Evolutionary conservation across 2,113 vertebrate species (phyloP).

Genomic region (Gasterosteus aculeatus): DNA sequence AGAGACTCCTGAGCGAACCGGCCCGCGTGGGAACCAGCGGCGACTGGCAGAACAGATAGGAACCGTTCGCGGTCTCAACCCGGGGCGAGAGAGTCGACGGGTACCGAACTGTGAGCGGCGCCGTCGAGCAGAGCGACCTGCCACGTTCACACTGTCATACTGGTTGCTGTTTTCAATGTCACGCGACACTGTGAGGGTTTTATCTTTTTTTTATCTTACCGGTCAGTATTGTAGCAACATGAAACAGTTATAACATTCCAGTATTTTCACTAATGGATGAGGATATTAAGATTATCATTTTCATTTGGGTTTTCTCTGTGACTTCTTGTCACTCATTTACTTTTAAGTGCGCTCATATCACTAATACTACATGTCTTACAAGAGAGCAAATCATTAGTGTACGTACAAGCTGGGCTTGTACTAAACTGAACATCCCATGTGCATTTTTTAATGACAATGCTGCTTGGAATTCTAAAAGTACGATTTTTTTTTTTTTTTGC

Average conservation of each 20-base stretch:
- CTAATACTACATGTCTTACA: conserved; percentile 5
- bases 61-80: neutral
- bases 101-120: conserved; percentile 4
- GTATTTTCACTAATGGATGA: conserved; percentile 45
- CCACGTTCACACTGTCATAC: conserved; percentile 9
- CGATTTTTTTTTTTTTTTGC: conserved; percentile 51
- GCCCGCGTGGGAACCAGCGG: conserved; percentile 53
- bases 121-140: neutral
- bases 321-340: conserved; percentile 1
- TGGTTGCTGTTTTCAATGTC: conserved; percentile 19
- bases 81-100: neutral
- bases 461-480: conserved; percentile 50
- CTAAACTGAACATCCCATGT: conserved; percentile 21
- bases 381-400: conserved; percentile 39
- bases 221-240: conserved; percentile 55
- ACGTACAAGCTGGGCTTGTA: conserved; percentile 73
- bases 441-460: conserved; percentile 37
- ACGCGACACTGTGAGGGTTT: conserved; percentile 26
- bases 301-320: neutral
- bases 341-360: conserved; percentile 15
- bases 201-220: conserved; percentile 43
- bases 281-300: conserved; percentile 22
- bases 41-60: conserved; percentile 58
- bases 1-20: conserved; percentile 86
- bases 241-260: conserved; percentile 44